Percentiles rank a stretch among this genome's conserved stretches.
These are phyloP conservation scores for Leucoptera coffeella DNA, from an alignment of 2,888 invertebrate genomes.

Conservation along the genomic window DNA sequence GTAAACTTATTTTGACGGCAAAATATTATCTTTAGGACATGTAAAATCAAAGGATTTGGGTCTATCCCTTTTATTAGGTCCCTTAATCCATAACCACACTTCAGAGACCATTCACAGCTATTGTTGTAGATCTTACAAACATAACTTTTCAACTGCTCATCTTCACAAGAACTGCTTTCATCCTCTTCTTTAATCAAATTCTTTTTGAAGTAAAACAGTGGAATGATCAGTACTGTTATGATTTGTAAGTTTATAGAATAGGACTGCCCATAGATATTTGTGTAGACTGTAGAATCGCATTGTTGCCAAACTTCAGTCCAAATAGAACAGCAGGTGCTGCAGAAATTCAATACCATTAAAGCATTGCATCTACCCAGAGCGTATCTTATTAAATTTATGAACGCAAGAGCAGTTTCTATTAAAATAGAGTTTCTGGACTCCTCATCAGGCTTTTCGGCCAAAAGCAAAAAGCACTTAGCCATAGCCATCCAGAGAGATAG, in stretches of 20 bases:
- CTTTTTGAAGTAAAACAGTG: no score
- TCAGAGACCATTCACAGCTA: slow-evolving; percentile 57
- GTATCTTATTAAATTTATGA: slow-evolving; percentile 22
- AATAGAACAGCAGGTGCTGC: slow-evolving; percentile 22
- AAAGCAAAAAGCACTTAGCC: slow-evolving; percentile 21
- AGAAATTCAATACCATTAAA: slow-evolving; percentile 20
- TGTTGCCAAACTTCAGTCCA: slow-evolving; percentile 18
- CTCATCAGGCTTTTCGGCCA: slow-evolving; percentile 16
- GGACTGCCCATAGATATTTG: no score
- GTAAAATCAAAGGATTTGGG: slow-evolving; percentile 30
- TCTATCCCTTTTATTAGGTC: slow-evolving; percentile 42
- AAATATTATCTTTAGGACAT: slow-evolving; percentile 52
- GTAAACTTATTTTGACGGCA: slow-evolving; percentile 51
- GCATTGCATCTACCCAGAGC: slow-evolving; percentile 20
- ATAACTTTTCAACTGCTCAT: slow-evolving; percentile 54
- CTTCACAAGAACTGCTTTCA: slow-evolving; percentile 10
- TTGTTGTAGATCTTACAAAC: slow-evolving; percentile 54
- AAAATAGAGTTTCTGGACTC: slow-evolving; percentile 24
- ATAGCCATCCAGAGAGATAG: slow-evolving; percentile 36
- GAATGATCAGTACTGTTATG: no score
- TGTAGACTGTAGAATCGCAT: no score
- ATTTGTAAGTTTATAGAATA: no score
- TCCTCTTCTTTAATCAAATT: no score
- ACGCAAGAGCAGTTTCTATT: slow-evolving; percentile 19
- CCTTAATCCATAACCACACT: slow-evolving; percentile 54